These are phyloP conservation scores for Criorhina ranunculi DNA, from an alignment of 2,888 invertebrate species.

Conservation along the genomic window DNA sequence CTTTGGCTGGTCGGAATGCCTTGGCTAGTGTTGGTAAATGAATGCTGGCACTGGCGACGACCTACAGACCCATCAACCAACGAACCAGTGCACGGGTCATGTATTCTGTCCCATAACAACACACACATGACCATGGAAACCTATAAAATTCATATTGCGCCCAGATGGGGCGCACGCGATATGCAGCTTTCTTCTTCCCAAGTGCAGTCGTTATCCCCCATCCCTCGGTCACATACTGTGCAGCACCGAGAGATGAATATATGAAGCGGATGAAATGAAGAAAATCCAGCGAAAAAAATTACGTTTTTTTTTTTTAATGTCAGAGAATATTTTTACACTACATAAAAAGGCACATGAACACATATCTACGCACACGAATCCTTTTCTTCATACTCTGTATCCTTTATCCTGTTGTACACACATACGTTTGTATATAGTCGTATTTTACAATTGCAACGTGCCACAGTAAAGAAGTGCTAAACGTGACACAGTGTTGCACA, in stretches of 20 bases:
- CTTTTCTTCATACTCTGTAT: conserved; percentile 7
- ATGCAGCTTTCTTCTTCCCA: conserved; percentile 22
- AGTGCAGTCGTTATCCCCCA: conserved; percentile 2
- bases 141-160: conserved; percentile 72
- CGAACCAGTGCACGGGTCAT: conserved; percentile 37
- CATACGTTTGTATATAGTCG: conserved; percentile 32
- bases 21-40: conserved; percentile 35
- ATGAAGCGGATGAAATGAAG: conserved; percentile 56
- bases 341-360: conserved; percentile 56
- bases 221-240: not conserved
- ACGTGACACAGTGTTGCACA: conserved; percentile 77
- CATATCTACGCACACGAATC: conserved; percentile 55
- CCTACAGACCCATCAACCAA: conserved; percentile 16
- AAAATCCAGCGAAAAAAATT: conserved; percentile 30
- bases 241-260: conserved; percentile 49
- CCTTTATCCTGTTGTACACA: conserved; percentile 29
- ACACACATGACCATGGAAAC: conserved; percentile 48
- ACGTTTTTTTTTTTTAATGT: conserved; percentile 53
- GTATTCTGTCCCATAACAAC: conserved; percentile 50
- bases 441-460: conserved; percentile 76
- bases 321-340: conserved; percentile 71
- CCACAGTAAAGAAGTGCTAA: conserved; percentile 71
- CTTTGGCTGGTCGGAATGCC: conserved; percentile 45
- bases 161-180: conserved; percentile 65
- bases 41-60: conserved; percentile 56